phyloP scores from a whole-genome alignment of 2,888 invertebrate genomes.

The Sialis lutaria region DNA sequence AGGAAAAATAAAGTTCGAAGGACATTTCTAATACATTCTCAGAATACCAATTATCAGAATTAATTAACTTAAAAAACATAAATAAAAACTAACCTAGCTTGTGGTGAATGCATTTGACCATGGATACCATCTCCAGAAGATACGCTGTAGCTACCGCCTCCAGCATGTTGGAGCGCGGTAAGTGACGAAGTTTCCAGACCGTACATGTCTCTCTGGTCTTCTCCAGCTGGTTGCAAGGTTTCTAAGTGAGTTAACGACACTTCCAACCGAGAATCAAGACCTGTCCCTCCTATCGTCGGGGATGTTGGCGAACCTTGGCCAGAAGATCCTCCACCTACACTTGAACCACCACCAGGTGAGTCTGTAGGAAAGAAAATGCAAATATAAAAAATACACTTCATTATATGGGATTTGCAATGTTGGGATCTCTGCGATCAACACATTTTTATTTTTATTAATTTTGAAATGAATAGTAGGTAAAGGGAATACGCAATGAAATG shows the following conservation, averaged over 20 bases:
- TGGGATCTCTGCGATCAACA: no score
- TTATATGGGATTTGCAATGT: background rate
- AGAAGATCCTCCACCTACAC: background rate
- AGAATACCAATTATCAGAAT: background rate
- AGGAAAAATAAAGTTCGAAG: no score
- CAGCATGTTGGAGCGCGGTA: conserved; percentile 2
- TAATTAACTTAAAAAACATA: background rate
- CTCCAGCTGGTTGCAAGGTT: conserved; percentile 1
- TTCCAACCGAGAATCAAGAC: background rate
- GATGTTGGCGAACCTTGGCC: background rate
- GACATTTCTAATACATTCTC: no score
- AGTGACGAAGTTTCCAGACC: background rate
- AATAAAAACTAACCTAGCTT: conserved; percentile 1
- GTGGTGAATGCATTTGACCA: conserved; percentile 3
- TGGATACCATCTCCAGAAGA: background rate
- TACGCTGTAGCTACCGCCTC: background rate
- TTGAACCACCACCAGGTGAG: background rate
- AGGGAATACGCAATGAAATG: no score
- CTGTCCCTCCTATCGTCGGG: background rate
- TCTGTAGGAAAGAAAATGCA: background rate
- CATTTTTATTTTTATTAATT: no score
- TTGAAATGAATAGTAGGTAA: no score
- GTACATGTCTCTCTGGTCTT: conserved; percentile 3
- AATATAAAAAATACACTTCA: no score
- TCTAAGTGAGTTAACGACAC: conserved; percentile 4